phyloP scores from a whole-genome alignment of 2,113 vertebrate genomes.

The Zapus hudsonius region DNA sequence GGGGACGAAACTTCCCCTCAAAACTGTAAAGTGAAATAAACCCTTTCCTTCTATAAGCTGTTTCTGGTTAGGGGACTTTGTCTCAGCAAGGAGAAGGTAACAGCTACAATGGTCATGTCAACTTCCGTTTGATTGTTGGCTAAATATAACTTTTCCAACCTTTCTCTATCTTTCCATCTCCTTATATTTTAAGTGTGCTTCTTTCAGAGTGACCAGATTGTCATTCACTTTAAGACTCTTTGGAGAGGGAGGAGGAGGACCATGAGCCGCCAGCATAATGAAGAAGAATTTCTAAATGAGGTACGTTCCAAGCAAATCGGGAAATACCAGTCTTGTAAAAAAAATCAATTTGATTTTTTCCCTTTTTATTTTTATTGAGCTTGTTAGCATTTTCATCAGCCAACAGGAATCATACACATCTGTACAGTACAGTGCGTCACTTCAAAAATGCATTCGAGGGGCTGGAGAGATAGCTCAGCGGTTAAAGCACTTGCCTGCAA shows the following conservation, averaged over 20 bases:
- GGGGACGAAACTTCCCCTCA: too few species aligned
- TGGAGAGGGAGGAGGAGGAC: background rate
- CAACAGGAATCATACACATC: background rate
- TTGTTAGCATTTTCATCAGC: background rate
- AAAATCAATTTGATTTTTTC: background rate
- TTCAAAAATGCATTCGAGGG: too few species aligned
- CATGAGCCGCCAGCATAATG: background rate
- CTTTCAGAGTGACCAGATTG: background rate
- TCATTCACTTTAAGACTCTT: background rate
- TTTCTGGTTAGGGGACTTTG: too few species aligned
- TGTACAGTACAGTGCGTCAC: background rate
- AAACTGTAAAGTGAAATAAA: too few species aligned
- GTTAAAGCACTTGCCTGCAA: too few species aligned
- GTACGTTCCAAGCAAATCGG: background rate
- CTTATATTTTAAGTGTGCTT: background rate
- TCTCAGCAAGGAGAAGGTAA: too few species aligned
- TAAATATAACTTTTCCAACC: background rate
- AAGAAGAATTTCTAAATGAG: background rate
- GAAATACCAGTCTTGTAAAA: background rate
- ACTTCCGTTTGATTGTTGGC: background rate
- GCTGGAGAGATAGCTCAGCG: too few species aligned
- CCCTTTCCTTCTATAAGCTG: too few species aligned
- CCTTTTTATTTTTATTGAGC: background rate
- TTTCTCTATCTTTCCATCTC: background rate
- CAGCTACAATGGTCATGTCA: background rate